Percentiles rank a stretch among this genome's conserved stretches.
Evolutionary conservation across 2,888 invertebrate species (phyloP).

Genomic region (Electrophaes corylata): DNA sequence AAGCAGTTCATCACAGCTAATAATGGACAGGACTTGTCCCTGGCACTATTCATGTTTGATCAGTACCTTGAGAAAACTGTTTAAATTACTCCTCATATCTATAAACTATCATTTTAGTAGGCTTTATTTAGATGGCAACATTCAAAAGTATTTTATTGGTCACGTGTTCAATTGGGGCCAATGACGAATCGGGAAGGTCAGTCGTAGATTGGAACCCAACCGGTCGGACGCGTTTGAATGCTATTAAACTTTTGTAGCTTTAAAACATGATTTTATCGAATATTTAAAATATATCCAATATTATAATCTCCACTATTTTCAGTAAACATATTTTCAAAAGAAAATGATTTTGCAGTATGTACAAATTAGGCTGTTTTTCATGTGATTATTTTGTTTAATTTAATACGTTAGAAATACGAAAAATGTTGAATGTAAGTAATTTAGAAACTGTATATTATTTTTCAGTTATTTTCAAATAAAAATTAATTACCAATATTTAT

Average conservation of each 20-base stretch:
- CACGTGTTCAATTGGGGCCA: too few species aligned
- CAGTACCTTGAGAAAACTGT: constrained; percentile 82
- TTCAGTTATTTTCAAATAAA: constrained; percentile 58
- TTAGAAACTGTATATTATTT: constrained; percentile 42
- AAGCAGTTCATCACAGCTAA: constrained; percentile 85
- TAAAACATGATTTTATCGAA: neutral
- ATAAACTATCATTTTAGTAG: constrained; percentile 13
- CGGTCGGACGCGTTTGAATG: too few species aligned
- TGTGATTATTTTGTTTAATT: constrained; percentile 35
- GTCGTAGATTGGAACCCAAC: too few species aligned
- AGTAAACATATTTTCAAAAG: constrained; percentile 28
- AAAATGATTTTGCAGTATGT: constrained; percentile 37
- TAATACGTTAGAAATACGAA: constrained; percentile 31
- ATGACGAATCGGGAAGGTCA: too few species aligned
- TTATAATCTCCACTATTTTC: neutral
- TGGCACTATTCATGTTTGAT: constrained; percentile 90
- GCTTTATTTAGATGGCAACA: neutral
- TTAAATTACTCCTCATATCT: constrained; percentile 40
- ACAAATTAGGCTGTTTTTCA: constrained; percentile 54
- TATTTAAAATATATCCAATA: too few species aligned
- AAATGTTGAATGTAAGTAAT: constrained; percentile 39
- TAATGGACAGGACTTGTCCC: constrained; percentile 82
- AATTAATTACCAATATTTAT: constrained; percentile 34
- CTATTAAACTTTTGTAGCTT: too few species aligned
- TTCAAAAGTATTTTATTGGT: too few species aligned